Percentiles rank a stretch among this genome's conserved stretches.
These are phyloP conservation scores for Helleia helle DNA, from an alignment of 2,888 invertebrate genomes.

Conservation along the genomic window DNA sequence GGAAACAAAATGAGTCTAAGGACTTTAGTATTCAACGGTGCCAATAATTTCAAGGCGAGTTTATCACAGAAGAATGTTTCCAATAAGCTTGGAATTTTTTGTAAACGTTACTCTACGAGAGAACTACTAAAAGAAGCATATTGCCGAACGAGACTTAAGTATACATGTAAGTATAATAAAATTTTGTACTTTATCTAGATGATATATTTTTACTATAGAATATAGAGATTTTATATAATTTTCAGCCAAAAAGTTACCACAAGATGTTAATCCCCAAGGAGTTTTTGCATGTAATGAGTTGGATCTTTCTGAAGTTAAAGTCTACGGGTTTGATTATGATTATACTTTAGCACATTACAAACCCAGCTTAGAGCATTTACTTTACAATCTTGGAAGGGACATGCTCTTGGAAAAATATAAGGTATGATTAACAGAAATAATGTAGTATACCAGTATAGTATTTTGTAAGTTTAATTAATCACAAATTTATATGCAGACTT, in stretches of 20 bases:
- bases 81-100: constrained; percentile 22
- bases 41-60: constrained; percentile 32
- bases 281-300: constrained; percentile 98
- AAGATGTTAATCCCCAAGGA: constrained; percentile 88
- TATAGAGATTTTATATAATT: constrained; percentile 23
- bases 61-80: constrained; percentile 30
- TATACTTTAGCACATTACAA: constrained; percentile 97
- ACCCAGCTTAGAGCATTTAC: constrained; percentile 87
- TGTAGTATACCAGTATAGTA: too few species aligned
- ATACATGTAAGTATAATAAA: constrained; percentile 77
- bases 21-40: constrained; percentile 19
- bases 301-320: constrained; percentile 90
- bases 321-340: constrained; percentile 99
- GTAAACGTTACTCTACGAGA: constrained; percentile 45
- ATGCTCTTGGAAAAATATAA: constrained; percentile 90
- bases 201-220: too few species aligned
- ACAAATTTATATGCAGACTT: too few species aligned
- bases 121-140: constrained; percentile 76
- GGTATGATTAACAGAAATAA: constrained; percentile 60
- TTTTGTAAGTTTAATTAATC: too few species aligned
- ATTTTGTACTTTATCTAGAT: constrained; percentile 13
- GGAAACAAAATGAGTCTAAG: constrained; percentile 15
- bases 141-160: constrained; percentile 78
- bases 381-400: constrained; percentile 93
- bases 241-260: constrained; percentile 89